Evolutionary conservation across 2,888 invertebrate genomes (phyloP).

Genomic region (Cerastoderma edule): DNA sequence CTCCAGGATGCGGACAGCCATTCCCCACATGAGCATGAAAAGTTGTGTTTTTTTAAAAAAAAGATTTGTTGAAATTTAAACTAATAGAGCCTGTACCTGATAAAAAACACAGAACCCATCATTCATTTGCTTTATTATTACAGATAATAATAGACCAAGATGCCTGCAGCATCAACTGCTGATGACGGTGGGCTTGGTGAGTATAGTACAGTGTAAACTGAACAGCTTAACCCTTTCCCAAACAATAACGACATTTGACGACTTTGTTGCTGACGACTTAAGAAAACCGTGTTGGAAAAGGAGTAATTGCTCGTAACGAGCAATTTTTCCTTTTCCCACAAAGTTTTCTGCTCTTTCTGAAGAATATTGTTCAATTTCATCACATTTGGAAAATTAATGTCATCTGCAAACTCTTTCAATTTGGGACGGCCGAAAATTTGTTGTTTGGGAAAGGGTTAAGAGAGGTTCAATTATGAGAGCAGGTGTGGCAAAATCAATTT

Average conservation of each 20-base stretch:
- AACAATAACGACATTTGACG: background rate
- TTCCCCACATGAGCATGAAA: background rate
- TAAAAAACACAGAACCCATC: background rate
- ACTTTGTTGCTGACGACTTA: background rate
- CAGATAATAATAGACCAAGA: constrained; percentile 28
- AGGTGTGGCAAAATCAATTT: no score
- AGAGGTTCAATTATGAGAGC: no score
- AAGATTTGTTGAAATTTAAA: background rate
- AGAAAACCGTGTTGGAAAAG: background rate
- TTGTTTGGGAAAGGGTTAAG: no score
- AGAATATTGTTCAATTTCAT: background rate
- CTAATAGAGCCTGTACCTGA: background rate
- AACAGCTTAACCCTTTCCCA: constrained; percentile 1
- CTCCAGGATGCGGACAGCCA: background rate
- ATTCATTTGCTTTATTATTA: background rate
- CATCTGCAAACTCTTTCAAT: no score
- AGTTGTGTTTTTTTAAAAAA: background rate
- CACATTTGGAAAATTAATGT: no score
- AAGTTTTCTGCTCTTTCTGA: background rate
- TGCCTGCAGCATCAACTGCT: constrained; percentile 64
- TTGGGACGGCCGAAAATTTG: no score
- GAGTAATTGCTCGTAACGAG: background rate
- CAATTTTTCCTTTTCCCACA: background rate
- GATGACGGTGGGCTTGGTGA: constrained; percentile 56
- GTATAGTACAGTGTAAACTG: background rate